A percentile compares a stretch with the other conserved stretches of the same genome.
phyloP scores from a whole-genome alignment of 92 coral and sea anemone genomes.

The Siderastrea radians region DNA sequence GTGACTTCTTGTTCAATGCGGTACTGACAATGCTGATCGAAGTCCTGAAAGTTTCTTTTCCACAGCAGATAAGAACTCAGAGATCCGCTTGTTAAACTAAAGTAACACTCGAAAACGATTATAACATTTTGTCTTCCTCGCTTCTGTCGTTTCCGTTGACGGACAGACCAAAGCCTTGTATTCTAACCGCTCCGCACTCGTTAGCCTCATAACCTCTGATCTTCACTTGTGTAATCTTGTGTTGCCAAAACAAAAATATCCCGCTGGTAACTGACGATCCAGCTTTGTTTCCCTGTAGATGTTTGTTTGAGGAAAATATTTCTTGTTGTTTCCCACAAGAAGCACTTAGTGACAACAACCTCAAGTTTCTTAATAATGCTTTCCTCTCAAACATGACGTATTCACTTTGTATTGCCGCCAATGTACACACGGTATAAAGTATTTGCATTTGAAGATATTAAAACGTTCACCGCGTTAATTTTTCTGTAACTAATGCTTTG shows the following conservation, averaged over 20 bases:
- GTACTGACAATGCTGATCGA: no score
- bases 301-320: constrained; percentile 35
- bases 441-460: constrained; percentile 48
- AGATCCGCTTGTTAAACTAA: no score
- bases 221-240: neutral
- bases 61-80: no score
- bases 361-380: constrained; percentile 2
- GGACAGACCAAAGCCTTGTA: no score
- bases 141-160: no score
- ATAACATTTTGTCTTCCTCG: no score
- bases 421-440: constrained; percentile 18
- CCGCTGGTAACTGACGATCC: neutral
- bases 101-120: no score
- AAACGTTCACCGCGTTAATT: neutral
- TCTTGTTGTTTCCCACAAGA: constrained; percentile 22
- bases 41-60: no score
- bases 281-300: constrained; percentile 1
- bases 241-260: constrained; percentile 11
- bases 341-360: constrained; percentile 28
- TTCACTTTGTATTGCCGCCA: neutral
- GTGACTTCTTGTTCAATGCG: neutral
- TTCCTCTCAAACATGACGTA: constrained; percentile 1
- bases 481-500: constrained; percentile 36
- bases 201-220: neutral
- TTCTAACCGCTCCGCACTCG: no score